Evolutionary conservation across 2,797 vertebrate genomes (phyloP).

Genomic region (Chiloscyllium punctatum): DNA sequence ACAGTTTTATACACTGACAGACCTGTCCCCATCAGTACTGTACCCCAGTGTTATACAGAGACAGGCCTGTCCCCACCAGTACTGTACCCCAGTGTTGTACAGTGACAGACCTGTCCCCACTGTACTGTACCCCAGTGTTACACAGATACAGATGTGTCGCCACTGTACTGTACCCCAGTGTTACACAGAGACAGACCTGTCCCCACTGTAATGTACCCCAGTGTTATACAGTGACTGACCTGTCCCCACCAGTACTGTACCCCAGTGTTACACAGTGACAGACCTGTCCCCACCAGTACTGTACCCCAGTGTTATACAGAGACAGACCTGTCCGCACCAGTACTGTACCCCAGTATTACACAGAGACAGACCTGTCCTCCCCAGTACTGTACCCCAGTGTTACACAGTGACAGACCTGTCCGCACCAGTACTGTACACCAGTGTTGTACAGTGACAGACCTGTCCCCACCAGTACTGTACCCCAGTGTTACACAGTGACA

Average conservation of each 20-base stretch:
- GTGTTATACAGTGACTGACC: neutral
- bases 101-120: neutral
- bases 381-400: neutral
- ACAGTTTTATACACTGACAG: too few species aligned
- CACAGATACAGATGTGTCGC: neutral
- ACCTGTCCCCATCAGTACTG: neutral
- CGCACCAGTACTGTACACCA: neutral
- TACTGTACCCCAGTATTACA: neutral
- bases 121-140: neutral
- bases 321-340: neutral
- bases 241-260: neutral
- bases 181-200: neutral
- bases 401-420: neutral
- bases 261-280: neutral
- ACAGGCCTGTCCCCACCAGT: neutral
- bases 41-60: neutral
- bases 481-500: neutral
- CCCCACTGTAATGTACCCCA: neutral
- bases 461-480: neutral
- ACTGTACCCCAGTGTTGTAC: neutral
- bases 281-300: neutral
- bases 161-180: neutral
- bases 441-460: neutral
- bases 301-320: neutral
- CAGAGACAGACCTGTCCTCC: neutral